These are phyloP conservation scores for Nephrotoma appendiculata DNA, from an alignment of 2,888 invertebrate genomes.

Conservation along the genomic window DNA sequence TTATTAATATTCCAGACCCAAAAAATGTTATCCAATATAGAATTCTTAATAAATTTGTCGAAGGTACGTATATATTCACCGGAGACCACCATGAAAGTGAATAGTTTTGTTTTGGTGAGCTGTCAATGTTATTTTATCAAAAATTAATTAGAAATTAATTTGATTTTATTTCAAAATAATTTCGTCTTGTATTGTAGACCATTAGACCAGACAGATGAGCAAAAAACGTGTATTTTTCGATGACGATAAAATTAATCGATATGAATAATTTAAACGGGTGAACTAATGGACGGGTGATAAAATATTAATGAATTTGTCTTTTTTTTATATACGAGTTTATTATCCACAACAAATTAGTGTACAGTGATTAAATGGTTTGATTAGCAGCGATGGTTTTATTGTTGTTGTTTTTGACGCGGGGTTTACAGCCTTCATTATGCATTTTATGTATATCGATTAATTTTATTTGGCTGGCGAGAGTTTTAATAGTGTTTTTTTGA, in stretches of 20 bases:
- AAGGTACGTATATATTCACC: neutral
- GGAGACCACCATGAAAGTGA: neutral
- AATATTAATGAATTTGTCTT: neutral
- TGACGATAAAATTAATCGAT: neutral
- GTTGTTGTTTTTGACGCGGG: neutral
- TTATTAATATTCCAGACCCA: neutral
- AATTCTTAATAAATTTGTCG: neutral
- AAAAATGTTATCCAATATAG: neutral
- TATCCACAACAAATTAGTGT: neutral
- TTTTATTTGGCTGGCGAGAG: neutral
- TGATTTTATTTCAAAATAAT: neutral
- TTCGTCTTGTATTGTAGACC: neutral
- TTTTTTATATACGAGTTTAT: neutral
- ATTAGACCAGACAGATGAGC: neutral
- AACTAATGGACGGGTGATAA: neutral
- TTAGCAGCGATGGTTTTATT: neutral
- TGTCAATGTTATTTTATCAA: neutral
- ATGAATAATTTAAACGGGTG: neutral
- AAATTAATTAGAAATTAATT: neutral
- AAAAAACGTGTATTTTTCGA: neutral
- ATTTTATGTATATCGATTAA: neutral
- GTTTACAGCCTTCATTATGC: neutral
- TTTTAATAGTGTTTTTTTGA: neutral
- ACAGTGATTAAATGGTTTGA: neutral
- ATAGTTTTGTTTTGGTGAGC: neutral